Conservation (phyloP, 1,140 invertebrate species). For the Dreissena polymorpha region DNA sequence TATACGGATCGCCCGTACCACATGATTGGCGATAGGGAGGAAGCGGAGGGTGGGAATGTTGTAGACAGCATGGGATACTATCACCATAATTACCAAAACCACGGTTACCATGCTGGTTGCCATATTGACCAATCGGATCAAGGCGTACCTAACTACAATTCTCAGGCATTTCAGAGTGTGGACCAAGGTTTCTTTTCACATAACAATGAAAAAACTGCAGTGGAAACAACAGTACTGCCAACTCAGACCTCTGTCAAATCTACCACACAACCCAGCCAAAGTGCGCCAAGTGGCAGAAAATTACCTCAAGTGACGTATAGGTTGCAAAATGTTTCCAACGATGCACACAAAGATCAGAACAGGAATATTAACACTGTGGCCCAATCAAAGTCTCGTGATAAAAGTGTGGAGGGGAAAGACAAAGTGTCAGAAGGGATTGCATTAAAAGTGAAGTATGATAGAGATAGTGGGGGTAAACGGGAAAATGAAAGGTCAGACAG, state of each 20-base stretch:
- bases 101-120: conserved; percentile 18
- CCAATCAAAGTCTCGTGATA: too few relatives aligned
- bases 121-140: conserved; percentile 11
- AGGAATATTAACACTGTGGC: neutral
- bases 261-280: conserved; percentile 1
- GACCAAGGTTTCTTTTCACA: too few relatives aligned
- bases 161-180: neutral
- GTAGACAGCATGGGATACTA: conserved; percentile 31
- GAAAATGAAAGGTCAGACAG: conserved; percentile 9
- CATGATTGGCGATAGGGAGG: conserved; percentile 56
- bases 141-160: neutral
- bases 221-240: too few relatives aligned
- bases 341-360: conserved; percentile 32
- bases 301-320: conserved; percentile 44
- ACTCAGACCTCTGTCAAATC: neutral
- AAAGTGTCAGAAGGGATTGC: neutral
- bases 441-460: neutral
- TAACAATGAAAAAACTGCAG: too few relatives aligned
- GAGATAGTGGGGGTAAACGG: neutral
- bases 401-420: neutral
- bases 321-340: conserved; percentile 29
- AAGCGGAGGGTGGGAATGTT: conserved; percentile 63
- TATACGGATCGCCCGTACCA: conserved; percentile 42
- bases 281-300: conserved; percentile 30
- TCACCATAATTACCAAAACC: conserved; percentile 48